A percentile compares a stretch with the other conserved stretches of the same genome.
These are phyloP conservation scores for Bufo gargarizans DNA, from an alignment of 2,113 vertebrate genomes.

Conservation along the genomic window DNA sequence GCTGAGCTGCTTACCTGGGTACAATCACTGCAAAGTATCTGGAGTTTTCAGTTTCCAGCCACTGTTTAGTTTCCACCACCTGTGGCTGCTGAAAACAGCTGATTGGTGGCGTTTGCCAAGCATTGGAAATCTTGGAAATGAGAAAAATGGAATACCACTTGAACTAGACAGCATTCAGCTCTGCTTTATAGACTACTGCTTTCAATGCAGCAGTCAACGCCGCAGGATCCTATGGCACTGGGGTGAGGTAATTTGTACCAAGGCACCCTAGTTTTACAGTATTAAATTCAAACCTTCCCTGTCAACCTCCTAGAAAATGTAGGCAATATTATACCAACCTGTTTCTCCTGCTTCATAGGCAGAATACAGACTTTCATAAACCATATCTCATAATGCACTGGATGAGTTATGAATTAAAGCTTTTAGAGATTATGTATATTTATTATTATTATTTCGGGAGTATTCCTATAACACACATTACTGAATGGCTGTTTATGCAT, in stretches of 20 bases:
- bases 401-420: background rate
- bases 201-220: too few species aligned
- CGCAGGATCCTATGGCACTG: background rate
- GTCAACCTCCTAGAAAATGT: background rate
- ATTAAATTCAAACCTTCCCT: background rate
- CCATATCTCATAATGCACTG: background rate
- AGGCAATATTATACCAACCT: background rate
- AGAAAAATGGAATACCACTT: too few species aligned
- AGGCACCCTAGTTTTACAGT: background rate
- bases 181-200: too few species aligned
- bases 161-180: too few species aligned
- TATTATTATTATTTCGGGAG: background rate
- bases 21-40: too few species aligned
- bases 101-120: too few species aligned
- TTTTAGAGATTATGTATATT: background rate
- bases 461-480: background rate
- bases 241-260: background rate
- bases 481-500: constrained; percentile 10
- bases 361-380: background rate
- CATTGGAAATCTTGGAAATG: too few species aligned
- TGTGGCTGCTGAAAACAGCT: too few species aligned
- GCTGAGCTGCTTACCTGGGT: too few species aligned
- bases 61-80: too few species aligned
- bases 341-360: background rate
- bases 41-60: too few species aligned